Evolutionary conservation across 2,888 invertebrate species (phyloP), one percentile per base, ranked within the genome.

Genomic region (Lepidocyrtoides sp.): DNA sequence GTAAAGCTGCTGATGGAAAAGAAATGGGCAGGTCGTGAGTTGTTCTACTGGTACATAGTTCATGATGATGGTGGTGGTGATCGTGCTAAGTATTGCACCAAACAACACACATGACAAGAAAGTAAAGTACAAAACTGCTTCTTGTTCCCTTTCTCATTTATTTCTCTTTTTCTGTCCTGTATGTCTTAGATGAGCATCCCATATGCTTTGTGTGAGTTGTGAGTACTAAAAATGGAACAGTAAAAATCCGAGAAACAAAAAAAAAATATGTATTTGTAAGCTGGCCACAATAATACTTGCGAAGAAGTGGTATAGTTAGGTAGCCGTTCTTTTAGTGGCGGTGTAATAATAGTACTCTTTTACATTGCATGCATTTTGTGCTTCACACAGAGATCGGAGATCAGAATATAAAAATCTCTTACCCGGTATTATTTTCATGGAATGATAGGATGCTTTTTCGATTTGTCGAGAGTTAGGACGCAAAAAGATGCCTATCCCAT

Each of bases 11-110:
- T 75, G 75, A 83, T 83, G 48, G 63, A 83, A 44, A 75, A 82
- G 60, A 83, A 57, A 82, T 81, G 88, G 81, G 79, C 79, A 79
- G 63, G 77, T 87, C 66, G 75, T 63, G 75, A 54, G 86, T 63
- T 72, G 72, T 44, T 23, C 7, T 66, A 10, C 23, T 60, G 29
- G 7, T 29, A 8, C n/a, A n/a, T n/a, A 4, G 77, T 2, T 54
- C 23, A 51, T 51, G 54, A 26, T 81, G 81, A 44, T 82, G 82
- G 14, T 23, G 82, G 60, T 51, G 69, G 48, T 48, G 66, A 69
- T 48, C 44, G 69, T 69, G 84, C 26, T 69, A 69, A 84, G 84
- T 69, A 84, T 84, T 82, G 41, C 63, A 63, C 69, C 66, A 66
- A 79, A 79, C 29, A 79, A 57, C 84, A 84, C 51, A 69, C n/a